Percentiles rank a stretch among this genome's conserved stretches.
Conservation (phyloP, 2,888 invertebrate genomes). For the Drosophila nr. perissopoda region DNA sequence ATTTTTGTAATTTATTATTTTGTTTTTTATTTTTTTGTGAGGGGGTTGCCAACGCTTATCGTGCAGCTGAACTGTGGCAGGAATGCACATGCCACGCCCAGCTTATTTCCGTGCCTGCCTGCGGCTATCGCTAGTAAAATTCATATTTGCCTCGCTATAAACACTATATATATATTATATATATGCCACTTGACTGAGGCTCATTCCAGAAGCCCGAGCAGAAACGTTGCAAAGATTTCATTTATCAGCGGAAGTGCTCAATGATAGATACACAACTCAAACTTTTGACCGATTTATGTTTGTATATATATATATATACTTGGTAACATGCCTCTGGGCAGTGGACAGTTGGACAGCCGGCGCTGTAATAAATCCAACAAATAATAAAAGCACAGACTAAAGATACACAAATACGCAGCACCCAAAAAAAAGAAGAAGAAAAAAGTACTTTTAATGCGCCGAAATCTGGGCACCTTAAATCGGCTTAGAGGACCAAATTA, state of each 20-base stretch:
- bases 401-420: constrained; percentile 3
- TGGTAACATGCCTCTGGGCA: not conserved
- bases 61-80: not conserved
- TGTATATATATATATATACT: constrained; percentile 2
- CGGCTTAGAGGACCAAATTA: constrained; percentile 73
- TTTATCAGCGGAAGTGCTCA: constrained; percentile 76
- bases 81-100: constrained; percentile 12
- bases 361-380: constrained; percentile 55
- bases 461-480: constrained; percentile 75
- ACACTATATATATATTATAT: constrained; percentile 30
- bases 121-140: constrained; percentile 61
- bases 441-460: constrained; percentile 55
- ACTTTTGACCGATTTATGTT: constrained; percentile 73
- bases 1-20: not conserved
- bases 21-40: not conserved
- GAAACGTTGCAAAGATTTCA: constrained; percentile 54
- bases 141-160: constrained; percentile 51
- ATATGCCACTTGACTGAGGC: constrained; percentile 66
- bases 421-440: constrained; percentile 7
- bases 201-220: constrained; percentile 15
- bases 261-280: constrained; percentile 49
- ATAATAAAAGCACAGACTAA: constrained; percentile 36
- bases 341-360: constrained; percentile 26
- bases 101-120: constrained; percentile 17
- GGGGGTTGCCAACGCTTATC: not conserved